Evolutionary conservation across 1,140 invertebrate species (phyloP).

Genomic region (Bilobella aurantiaca): DNA sequence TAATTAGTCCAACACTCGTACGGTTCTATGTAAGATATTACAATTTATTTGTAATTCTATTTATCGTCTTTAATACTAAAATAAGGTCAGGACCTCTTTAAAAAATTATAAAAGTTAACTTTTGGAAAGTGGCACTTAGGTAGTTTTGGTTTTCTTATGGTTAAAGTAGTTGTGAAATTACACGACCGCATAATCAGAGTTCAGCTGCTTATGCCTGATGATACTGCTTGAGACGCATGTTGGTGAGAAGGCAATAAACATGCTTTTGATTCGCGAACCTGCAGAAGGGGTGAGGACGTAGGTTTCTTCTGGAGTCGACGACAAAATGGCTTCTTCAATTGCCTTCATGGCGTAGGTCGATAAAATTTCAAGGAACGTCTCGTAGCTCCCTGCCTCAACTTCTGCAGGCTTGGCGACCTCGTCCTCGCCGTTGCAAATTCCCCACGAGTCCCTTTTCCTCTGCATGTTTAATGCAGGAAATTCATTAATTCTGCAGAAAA

Average conservation of each 20-base stretch:
- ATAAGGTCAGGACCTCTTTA: too few relatives aligned
- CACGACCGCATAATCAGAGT: too few relatives aligned
- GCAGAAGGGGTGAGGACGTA: conserved; percentile 31
- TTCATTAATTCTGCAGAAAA: conserved; percentile 27
- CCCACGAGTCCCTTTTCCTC: conserved; percentile 17
- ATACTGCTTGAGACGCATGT: conserved; percentile 28
- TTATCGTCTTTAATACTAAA: too few relatives aligned
- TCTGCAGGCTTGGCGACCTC: conserved; percentile 5
- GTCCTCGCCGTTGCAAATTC: conserved; percentile 3
- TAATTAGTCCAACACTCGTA: not conserved
- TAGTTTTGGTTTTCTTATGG: too few relatives aligned
- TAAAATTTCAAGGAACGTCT: conserved; percentile 24
- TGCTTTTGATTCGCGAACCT: conserved; percentile 30
- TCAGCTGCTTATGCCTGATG: conserved; percentile 24
- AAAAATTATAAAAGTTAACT: too few relatives aligned
- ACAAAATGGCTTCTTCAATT: conserved; percentile 30
- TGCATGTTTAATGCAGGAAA: conserved; percentile 19
- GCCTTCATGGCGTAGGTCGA: conserved; percentile 31
- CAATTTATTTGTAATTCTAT: too few relatives aligned
- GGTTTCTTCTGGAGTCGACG: conserved; percentile 17
- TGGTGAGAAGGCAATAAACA: conserved; percentile 33
- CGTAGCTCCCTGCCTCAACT: conserved; percentile 1
- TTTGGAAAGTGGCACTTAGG: too few relatives aligned
- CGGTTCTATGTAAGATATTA: not conserved
- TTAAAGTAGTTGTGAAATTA: too few relatives aligned